Evolutionary conservation across 2,888 invertebrate species (phyloP).

Genomic region (Tetropium fuscum): DNA sequence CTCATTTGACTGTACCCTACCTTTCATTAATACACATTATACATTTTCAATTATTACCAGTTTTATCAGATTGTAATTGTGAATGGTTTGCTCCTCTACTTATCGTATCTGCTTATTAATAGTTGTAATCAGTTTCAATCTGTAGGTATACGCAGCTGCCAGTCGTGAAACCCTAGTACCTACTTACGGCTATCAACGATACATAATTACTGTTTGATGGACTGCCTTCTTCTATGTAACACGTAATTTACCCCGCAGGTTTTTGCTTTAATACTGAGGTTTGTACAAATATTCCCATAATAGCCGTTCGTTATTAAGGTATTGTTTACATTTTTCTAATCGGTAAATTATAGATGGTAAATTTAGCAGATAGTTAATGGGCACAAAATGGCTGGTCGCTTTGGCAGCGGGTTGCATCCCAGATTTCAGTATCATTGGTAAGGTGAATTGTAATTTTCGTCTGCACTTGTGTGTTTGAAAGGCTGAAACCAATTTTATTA

Average conservation of each 20-base stretch:
- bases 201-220: slow-evolving; percentile 47
- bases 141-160: slow-evolving; percentile 53
- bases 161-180: slow-evolving; percentile 50
- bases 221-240: slow-evolving; percentile 36
- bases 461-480: too few relatives aligned
- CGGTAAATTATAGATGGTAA: slow-evolving; percentile 33
- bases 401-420: not conserved
- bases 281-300: slow-evolving; percentile 45
- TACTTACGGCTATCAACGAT: slow-evolving; percentile 48
- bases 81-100: slow-evolving; percentile 34
- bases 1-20: slow-evolving; percentile 2
- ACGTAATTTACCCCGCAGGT: slow-evolving; percentile 41
- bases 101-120: slow-evolving; percentile 53
- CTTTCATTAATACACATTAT: slow-evolving; percentile 19
- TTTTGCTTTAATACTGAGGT: slow-evolving; percentile 38
- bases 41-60: slow-evolving; percentile 50
- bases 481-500: too few relatives aligned
- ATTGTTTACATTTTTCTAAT: slow-evolving; percentile 41
- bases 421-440: too few relatives aligned
- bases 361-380: slow-evolving; percentile 11
- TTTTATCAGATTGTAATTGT: slow-evolving; percentile 52
- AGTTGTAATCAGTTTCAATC: slow-evolving; percentile 56
- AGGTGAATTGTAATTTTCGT: too few relatives aligned
- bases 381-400: not conserved
- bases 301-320: slow-evolving; percentile 29